Conservation (phyloP, 2,888 invertebrate species). For the Xiphydria camelus region DNA sequence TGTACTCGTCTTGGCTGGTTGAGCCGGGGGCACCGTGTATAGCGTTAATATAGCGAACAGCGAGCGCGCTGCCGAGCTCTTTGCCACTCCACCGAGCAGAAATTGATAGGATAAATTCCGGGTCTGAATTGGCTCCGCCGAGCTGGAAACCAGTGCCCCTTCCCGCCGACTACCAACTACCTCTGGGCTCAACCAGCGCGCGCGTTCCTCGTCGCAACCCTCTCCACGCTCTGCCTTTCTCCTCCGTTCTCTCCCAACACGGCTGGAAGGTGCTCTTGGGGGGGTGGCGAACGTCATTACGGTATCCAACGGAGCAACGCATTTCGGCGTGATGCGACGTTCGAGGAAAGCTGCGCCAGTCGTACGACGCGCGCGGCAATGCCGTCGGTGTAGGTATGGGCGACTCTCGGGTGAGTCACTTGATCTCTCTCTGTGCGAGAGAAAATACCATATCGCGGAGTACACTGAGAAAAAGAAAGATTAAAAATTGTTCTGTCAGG, state of each 20-base stretch:
- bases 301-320: too few relatives aligned
- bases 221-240: constrained; percentile 13
- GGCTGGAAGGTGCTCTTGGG: too few relatives aligned
- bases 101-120: constrained; percentile 69
- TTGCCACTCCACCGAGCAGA: constrained; percentile 67
- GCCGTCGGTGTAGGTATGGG: too few relatives aligned
- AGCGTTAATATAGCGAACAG: constrained; percentile 56
- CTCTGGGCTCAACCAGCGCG: constrained; percentile 25
- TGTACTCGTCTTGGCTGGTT: constrained; percentile 39
- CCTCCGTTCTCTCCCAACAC: constrained; percentile 15
- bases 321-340: too few relatives aligned
- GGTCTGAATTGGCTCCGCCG: constrained; percentile 66
- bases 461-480: too few relatives aligned
- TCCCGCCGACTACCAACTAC: constrained; percentile 21
- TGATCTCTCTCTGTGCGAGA: too few relatives aligned
- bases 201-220: constrained; percentile 23
- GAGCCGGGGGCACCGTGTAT: constrained; percentile 47
- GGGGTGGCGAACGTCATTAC: too few relatives aligned
- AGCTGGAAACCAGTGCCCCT: constrained; percentile 60
- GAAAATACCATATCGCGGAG: too few relatives aligned
- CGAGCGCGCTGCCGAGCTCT: constrained; percentile 61
- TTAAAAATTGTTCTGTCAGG: too few relatives aligned
- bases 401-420: too few relatives aligned
- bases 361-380: too few relatives aligned
- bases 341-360: too few relatives aligned